Evolutionary conservation across 2,888 invertebrate genomes (phyloP), one percentile per base, ranked within the genome.

Genomic region (Thymelicus acteon): DNA sequence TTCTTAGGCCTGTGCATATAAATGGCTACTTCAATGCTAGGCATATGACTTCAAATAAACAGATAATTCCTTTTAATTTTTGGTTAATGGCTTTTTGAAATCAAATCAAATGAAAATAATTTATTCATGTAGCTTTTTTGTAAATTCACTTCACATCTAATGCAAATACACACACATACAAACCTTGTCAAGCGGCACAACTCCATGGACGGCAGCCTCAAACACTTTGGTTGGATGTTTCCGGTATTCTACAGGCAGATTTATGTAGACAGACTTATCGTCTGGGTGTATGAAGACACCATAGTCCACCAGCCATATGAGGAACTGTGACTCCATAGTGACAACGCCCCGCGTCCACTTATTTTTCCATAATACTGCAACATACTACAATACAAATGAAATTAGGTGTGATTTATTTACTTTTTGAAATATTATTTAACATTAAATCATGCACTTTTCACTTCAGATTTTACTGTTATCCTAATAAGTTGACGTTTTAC

Each of bases 191-290:
- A 88, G 48, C 68, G 89, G 88, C 15, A 76, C 74, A 6, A 88
- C 85, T 47, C 89, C 89, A 82, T 87, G 87, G 54, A 89, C 77
- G 72, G 86, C 87, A 7, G 88, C 89, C 76, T 89, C 88, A 80
- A 89, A 88, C 0, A 89, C 80, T 79, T 84, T 86, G 8, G 84
- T 80, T 12, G 87, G 88, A n/a, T 77, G 73, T 68, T 82, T 85
- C 73, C 79, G 86, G 62, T 82, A 82, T 8, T 84, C 79, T 1
- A 75, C 8, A 6, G 87, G 84, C 40, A 88, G 73, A 47, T 84
- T 75, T 0, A 81, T 75, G 71, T 77, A 83, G 6, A 85, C 74
- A 8, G 82, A 85, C 15, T 76, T 81, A 2, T 83, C 82, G 72
- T 77, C 77, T 0, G 85, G 82, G 1, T 83, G 76, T 57, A 88